Conservation (phyloP, 2,797 vertebrate genomes). For the Oophaga sylvatica region DNA sequence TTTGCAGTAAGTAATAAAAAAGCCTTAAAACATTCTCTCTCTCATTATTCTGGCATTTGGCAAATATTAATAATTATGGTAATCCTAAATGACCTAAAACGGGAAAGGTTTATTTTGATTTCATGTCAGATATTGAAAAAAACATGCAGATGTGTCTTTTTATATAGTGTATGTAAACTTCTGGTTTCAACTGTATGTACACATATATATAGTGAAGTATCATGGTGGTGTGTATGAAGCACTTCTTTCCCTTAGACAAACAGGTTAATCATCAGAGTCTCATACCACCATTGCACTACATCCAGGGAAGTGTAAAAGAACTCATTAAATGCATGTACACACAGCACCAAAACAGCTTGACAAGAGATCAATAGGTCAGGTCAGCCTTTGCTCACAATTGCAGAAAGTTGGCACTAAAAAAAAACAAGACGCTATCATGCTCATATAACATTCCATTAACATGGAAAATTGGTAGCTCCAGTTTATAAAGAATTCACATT, state of each 20-base stretch:
- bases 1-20: too few species aligned
- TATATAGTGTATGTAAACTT: not conserved
- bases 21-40: too few species aligned
- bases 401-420: slow-evolving; percentile 49
- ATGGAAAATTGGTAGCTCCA: slow-evolving; percentile 19
- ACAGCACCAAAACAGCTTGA: slow-evolving; percentile 31
- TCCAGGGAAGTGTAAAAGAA: slow-evolving; percentile 52
- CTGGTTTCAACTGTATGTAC: too few species aligned
- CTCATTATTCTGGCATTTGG: too few species aligned
- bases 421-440: slow-evolving; percentile 12
- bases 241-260: not conserved
- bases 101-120: too few species aligned
- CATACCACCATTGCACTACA: slow-evolving; percentile 3
- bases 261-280: slow-evolving; percentile 3
- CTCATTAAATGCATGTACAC: slow-evolving; percentile 45
- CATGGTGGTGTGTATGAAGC: not conserved
- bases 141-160: too few species aligned
- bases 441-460: slow-evolving; percentile 45
- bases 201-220: not conserved
- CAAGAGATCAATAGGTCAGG: slow-evolving; percentile 39
- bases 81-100: too few species aligned
- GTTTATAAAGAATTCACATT: not conserved
- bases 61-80: too few species aligned
- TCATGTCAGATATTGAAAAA: too few species aligned
- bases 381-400: slow-evolving; percentile 45